These are phyloP conservation scores for Tarsius wallacei DNA, from an alignment of 2,797 vertebrate genomes.

Conservation along the genomic window DNA sequence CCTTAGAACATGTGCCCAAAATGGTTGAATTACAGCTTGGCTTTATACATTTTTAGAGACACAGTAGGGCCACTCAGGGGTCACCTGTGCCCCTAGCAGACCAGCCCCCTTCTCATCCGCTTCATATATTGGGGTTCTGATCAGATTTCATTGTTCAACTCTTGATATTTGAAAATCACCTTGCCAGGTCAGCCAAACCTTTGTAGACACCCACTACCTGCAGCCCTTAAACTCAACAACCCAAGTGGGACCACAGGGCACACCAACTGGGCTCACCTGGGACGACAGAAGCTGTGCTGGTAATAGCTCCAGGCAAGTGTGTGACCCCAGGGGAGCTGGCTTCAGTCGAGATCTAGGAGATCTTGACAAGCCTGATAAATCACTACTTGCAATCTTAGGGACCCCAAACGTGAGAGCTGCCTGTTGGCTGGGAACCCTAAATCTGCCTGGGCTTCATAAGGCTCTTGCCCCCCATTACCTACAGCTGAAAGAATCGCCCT, in stretches of 20 bases:
- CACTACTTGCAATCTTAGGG: neutral
- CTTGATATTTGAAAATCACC: neutral
- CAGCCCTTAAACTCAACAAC: neutral
- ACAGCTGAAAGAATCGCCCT: neutral
- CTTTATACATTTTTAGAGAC: too few relatives aligned
- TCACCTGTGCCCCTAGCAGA: neutral
- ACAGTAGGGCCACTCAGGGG: too few relatives aligned
- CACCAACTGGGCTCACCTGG: too few relatives aligned
- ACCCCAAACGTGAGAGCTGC: neutral
- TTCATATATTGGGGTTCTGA: neutral
- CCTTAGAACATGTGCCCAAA: too few relatives aligned
- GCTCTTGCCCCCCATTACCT: neutral
- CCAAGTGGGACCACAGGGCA: neutral
- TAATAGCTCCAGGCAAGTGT: neutral
- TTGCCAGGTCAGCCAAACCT: neutral
- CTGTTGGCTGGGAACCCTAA: neutral
- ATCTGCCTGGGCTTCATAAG: neutral
- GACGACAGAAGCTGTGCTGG: neutral
- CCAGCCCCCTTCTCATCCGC: neutral
- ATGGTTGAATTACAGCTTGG: too few relatives aligned
- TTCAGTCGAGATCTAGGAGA: neutral
- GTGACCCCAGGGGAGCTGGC: neutral
- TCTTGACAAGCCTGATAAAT: neutral
- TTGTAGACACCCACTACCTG: neutral
- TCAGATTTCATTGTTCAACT: neutral